phyloP scores from a whole-genome alignment of 2,113 vertebrate genomes.

The Elachura formosa region DNA sequence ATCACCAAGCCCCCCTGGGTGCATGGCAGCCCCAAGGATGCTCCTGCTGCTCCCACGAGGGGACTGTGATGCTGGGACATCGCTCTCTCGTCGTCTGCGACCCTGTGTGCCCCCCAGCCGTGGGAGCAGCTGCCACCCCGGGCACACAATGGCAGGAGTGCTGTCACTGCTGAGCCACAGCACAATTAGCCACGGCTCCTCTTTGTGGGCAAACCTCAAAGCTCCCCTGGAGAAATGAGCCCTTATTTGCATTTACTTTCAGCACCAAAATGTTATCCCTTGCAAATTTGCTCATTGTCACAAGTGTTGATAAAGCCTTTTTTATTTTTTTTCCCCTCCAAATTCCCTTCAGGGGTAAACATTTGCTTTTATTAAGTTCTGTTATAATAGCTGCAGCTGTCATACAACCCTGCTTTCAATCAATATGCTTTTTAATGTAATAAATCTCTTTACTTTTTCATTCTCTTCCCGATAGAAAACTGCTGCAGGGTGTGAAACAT shows the following conservation, averaged over 20 bases:
- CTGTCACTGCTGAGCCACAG: conserved; percentile 41
- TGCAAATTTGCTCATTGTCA: conserved; percentile 38
- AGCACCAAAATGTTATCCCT: not conserved
- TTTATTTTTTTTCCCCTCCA: not conserved
- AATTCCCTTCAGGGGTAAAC: conserved; percentile 51
- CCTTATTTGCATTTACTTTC: conserved; percentile 55
- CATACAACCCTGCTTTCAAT: conserved; percentile 14
- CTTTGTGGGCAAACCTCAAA: conserved; percentile 4
- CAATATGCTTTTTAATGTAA: conserved; percentile 31
- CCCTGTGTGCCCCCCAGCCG: conserved; percentile 66
- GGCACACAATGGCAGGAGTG: conserved; percentile 54
- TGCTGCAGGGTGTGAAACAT: conserved; percentile 34
- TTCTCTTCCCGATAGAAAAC: conserved; percentile 6
- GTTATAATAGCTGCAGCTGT: conserved; percentile 26
- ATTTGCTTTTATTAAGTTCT: conserved; percentile 61
- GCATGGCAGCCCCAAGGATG: not conserved
- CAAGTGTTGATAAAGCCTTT: not conserved
- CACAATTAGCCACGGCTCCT: conserved; percentile 4
- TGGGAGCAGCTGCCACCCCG: conserved; percentile 65
- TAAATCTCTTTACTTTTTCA: conserved; percentile 50
- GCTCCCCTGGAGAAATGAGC: conserved; percentile 25
- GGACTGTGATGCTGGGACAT: conserved; percentile 35
- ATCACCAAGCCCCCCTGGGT: not conserved
- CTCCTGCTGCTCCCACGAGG: not conserved
- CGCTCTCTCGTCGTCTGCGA: conserved; percentile 33